Evolutionary conservation across 2,888 invertebrate genomes (phyloP), one percentile per base, ranked within the genome.

Genomic region (Tetragonisca angustula): DNA sequence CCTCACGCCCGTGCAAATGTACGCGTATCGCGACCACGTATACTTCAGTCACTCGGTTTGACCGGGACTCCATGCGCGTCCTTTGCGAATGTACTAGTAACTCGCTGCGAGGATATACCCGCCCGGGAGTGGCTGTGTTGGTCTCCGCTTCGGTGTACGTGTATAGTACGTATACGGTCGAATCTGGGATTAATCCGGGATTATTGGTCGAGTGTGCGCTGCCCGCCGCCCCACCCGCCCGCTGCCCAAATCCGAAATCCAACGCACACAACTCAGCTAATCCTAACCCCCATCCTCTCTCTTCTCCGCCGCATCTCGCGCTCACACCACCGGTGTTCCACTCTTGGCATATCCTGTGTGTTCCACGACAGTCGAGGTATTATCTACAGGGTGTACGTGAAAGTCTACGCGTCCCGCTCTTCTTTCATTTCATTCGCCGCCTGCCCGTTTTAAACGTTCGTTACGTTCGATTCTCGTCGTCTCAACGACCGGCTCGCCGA

Each of bases 171-270:
- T 71, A 82, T 86, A 90, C 81, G 87, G 86, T 88, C 88, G 89
- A 87, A 91, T 84, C 91, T 86, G 89, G 93, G 94, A 93, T 93
- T 93, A 93, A 93, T 93, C 93, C 90, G 88, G 93, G 93, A 93
- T 94, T 93, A 94, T 92, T 92, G 92, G 90, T 88, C 90, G 91
- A 91, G 92, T 93, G 91, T 92, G 92, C 88, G 91, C 88, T 85
- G 88, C 89, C 89, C 90, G n/a, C 64, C 62, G 19, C 27, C 62
- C 62, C 62, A 91, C 88, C 43, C 91, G 90, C 89, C 90, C 89
- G 92, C 88, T 91, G 89, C 90, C 92, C 92, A 93, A 93, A 94
- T 93, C 93, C 93, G 88, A 94, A 94, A 94, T 94, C 94, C 93
- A 92, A 94, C 94, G 92, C 94, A 93, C 92, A 94, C 94, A 91